Evolutionary conservation across 1,140 invertebrate species (phyloP).

Genomic region (Lasaia peninsularis): DNA sequence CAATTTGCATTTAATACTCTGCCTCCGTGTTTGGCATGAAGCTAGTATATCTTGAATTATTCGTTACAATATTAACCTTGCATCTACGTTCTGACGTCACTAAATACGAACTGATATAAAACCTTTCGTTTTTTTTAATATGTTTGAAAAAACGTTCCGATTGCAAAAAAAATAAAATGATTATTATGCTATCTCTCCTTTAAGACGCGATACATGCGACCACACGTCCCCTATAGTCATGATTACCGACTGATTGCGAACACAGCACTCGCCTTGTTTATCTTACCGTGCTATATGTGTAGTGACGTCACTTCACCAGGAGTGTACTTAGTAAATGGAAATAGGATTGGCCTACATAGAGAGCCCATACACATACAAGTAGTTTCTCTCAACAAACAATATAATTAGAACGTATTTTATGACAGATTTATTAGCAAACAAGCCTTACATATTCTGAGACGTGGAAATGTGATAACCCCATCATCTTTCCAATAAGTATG

Average conservation of each 20-base stretch:
- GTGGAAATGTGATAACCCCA: no score
- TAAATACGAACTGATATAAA: no score
- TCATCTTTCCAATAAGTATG: no score
- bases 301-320: slow-evolving; percentile 8
- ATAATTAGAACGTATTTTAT: not conserved
- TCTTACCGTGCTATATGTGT: slow-evolving; percentile 18
- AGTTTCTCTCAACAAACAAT: not conserved
- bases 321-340: slow-evolving; percentile 18
- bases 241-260: slow-evolving; percentile 42
- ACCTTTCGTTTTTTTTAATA: not conserved
- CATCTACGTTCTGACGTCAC: no score
- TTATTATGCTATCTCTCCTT: slow-evolving; percentile 24
- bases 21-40: no score
- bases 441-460: no score
- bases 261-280: slow-evolving; percentile 30
- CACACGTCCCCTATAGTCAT: slow-evolving; percentile 31
- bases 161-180: not conserved
- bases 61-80: no score
- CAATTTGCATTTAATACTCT: no score
- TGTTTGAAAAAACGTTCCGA: no score
- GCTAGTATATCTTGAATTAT: no score
- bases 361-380: not conserved
- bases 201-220: slow-evolving; percentile 25
- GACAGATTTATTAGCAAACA: no score
- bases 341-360: slow-evolving; percentile 6